Percentiles rank a stretch among this genome's conserved stretches.
phyloP scores from a whole-genome alignment of 2,113 vertebrate genomes.

The Trogon melanurus region DNA sequence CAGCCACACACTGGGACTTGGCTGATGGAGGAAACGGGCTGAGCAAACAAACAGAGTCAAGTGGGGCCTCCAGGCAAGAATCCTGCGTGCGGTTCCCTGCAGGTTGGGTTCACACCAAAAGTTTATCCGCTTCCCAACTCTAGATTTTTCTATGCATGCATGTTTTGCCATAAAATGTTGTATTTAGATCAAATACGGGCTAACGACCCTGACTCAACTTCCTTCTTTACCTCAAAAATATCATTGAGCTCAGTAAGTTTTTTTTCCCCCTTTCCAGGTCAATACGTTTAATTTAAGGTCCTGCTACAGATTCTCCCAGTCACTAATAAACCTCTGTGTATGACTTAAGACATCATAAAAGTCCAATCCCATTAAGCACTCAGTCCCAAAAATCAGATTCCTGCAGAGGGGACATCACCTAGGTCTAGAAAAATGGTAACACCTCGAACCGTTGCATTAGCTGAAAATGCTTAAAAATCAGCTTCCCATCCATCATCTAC shows the following conservation, averaged over 20 bases:
- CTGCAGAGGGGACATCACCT: neutral
- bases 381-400: neutral
- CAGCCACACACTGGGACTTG: neutral
- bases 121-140: neutral
- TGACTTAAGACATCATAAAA: neutral
- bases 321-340: neutral
- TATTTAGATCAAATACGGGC: neutral
- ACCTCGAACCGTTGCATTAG: neutral
- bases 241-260: neutral
- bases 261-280: neutral
- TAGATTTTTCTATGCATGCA: neutral
- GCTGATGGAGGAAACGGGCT: neutral
- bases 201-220: neutral
- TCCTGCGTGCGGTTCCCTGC: neutral
- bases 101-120: neutral
- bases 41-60: constrained; percentile 36
- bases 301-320: neutral
- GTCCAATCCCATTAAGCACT: neutral
- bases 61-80: neutral
- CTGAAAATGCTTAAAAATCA: neutral
- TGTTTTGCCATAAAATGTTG: neutral
- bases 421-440: neutral
- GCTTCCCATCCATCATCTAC: neutral
- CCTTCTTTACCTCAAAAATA: neutral
- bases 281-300: neutral